Conservation (phyloP, 2,113 vertebrate genomes). For the Rana temporaria region DNA sequence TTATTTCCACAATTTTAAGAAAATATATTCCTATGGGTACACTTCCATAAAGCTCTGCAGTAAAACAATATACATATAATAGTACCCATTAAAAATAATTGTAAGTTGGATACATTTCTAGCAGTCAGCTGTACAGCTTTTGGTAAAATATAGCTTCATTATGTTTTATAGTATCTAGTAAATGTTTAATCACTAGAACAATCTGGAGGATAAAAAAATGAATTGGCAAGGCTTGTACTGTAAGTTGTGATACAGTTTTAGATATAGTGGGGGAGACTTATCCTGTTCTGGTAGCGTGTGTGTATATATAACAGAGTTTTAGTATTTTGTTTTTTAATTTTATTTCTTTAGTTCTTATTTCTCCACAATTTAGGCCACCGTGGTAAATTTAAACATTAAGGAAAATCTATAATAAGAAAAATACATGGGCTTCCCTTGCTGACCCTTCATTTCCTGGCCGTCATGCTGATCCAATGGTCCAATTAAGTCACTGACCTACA, state of each 20-base stretch:
- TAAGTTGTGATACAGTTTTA: not conserved
- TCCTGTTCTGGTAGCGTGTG: too few species aligned
- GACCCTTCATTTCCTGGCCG: too few species aligned
- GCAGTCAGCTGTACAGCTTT: slow-evolving; percentile 35
- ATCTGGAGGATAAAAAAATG: slow-evolving; percentile 1
- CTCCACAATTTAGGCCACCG: too few species aligned
- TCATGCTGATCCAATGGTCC: too few species aligned
- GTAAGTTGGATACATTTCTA: slow-evolving; percentile 33
- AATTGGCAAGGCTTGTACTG: not conserved
- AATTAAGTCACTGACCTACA: too few species aligned
- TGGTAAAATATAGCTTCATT: slow-evolving; percentile 48
- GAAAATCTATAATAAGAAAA: too few species aligned
- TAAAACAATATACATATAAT: slow-evolving; percentile 34
- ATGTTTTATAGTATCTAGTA: slow-evolving; percentile 41
- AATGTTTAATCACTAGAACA: slow-evolving; percentile 52
- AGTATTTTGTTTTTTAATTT: too few species aligned
- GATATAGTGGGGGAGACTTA: too few species aligned
- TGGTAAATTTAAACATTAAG: too few species aligned
- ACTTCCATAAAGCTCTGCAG: slow-evolving; percentile 23
- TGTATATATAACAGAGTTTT: too few species aligned
- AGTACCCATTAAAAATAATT: slow-evolving; percentile 51
- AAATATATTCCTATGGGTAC: slow-evolving; percentile 11
- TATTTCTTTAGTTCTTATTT: too few species aligned
- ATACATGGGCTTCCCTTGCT: too few species aligned
- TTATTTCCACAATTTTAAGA: slow-evolving; percentile 13